These are phyloP conservation scores for Drosophila pectinifera DNA, from an alignment of 1,140 invertebrate genomes.

Conservation along the genomic window DNA sequence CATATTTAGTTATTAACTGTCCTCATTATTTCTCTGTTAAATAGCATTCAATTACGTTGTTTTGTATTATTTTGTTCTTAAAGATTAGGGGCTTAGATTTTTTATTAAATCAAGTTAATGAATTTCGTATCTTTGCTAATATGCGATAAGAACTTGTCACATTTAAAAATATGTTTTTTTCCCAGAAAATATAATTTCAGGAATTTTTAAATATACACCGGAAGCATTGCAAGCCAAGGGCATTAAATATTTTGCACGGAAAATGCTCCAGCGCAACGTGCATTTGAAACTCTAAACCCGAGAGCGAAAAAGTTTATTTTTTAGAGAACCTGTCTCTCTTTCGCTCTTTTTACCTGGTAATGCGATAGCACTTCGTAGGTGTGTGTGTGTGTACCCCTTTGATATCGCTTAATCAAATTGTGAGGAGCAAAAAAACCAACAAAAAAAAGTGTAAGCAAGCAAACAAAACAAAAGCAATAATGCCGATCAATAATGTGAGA, in stretches of 20 bases:
- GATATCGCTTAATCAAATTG: conserved; percentile 43
- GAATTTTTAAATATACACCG: neutral
- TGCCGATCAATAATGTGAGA: conserved; percentile 36
- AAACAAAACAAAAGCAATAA: conserved; percentile 11
- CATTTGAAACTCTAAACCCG: conserved; percentile 39
- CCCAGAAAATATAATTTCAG: no score
- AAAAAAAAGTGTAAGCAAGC: conserved; percentile 1
- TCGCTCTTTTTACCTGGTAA: conserved; percentile 20
- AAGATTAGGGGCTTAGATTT: neutral
- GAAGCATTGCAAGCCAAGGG: conserved; percentile 13
- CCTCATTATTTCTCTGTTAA: no score
- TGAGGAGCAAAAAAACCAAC: conserved; percentile 10
- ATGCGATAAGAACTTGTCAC: neutral
- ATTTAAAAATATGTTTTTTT: no score
- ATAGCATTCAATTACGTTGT: neutral
- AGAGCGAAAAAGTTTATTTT: conserved; percentile 37
- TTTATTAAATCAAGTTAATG: neutral
- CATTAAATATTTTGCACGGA: conserved; percentile 6
- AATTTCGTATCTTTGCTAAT: neutral
- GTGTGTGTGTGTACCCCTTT: conserved; percentile 28
- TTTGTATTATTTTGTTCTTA: neutral
- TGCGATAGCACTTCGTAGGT: conserved; percentile 38
- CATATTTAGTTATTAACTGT: no score
- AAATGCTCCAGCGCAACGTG: conserved; percentile 38
- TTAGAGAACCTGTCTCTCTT: conserved; percentile 46